Percentiles rank a stretch among this genome's conserved stretches.
phyloP scores from a whole-genome alignment of 2,888 invertebrate genomes.

The Himalopsyche anomala region DNA sequence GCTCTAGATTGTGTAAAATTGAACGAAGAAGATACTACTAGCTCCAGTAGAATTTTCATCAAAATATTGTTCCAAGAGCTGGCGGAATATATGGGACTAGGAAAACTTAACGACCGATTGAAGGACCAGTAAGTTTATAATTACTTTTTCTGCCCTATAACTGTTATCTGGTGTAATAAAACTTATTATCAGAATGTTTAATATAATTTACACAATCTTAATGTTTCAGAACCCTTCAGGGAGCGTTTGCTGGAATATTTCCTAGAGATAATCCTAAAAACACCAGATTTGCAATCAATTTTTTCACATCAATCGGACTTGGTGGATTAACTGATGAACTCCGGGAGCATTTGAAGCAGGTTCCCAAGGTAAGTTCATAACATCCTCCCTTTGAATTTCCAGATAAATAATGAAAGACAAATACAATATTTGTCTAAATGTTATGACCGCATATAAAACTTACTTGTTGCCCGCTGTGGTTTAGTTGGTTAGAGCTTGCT shows the following conservation, averaged over 20 bases:
- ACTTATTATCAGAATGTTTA: background rate
- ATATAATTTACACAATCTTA: too few species aligned
- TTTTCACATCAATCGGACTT: constrained; percentile 97
- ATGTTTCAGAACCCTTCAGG: constrained; percentile 85
- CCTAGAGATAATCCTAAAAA: constrained; percentile 97
- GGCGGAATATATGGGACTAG: constrained; percentile 96
- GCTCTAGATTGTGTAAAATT: constrained; percentile 91
- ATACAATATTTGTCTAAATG: too few species aligned
- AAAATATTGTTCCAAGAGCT: constrained; percentile 98
- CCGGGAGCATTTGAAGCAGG: constrained; percentile 89
- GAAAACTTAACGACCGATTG: constrained; percentile 91
- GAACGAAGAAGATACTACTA: constrained; percentile 98
- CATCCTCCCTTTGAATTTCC: background rate
- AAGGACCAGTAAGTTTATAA: constrained; percentile 87
- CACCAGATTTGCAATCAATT: constrained; percentile 98
- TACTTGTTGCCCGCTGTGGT: too few species aligned
- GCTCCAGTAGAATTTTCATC: constrained; percentile 97
- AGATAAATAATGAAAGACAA: too few species aligned
- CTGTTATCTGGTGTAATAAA: background rate
- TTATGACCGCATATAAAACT: too few species aligned
- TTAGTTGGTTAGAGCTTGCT: too few species aligned
- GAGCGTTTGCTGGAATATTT: constrained; percentile 93
- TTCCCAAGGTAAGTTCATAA: constrained; percentile 78
- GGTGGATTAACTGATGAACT: constrained; percentile 97
- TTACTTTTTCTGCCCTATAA: background rate